Base-by-base conservation (phyloP, 2,888 invertebrate genomes). In the Cosmorhoe ocellata region DNA sequence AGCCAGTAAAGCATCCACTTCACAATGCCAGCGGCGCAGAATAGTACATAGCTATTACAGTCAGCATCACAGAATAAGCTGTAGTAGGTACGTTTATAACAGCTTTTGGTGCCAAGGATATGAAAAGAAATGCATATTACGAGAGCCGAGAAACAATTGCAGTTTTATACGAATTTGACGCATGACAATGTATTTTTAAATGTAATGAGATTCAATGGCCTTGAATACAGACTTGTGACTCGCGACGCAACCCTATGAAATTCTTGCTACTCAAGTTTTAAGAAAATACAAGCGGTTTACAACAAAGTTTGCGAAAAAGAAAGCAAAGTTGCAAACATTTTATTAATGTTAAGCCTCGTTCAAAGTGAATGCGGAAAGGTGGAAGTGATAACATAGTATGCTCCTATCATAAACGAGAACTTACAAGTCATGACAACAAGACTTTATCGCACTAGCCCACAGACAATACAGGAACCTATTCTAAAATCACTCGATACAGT, bases 401-500 rank as follows among this genome's bases (percentile, higher is more conserved):
- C 18, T 3, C 18, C 2, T 4, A 18, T 18, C 4, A 18, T 18
- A 4, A 18, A 18, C 18, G 18, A 18, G 18, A 37, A 2, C 18
- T 24, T 7, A 7, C 1, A 7, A 24, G 4, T 24, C 18, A 44
- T n/a, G n/a, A n/a, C 2, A 36, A 12, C 10, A 27, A 12, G 28
- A 44, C 39, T 18, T 36, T 45, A 41, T 45, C 40, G 10, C 8
- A 10, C 6, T n/a, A 32, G 12, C 7, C 26, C n/a, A 24, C 44
- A 32, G 33, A 41, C 56, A 59, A 56, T 53, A 37, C 41, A 40
- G 41, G 55, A 55, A 53, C 50, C 50, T 58, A 55, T 59, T 59
- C 61, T 45, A 37, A 41, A 53, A 56, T 36, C 58, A 67, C 62
- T 58, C 53, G 61, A 56, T 58, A 56, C 53, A 61, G 51, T 61